phyloP scores from a whole-genome alignment of 1,140 invertebrate genomes.

The Euborellia annulipes region DNA sequence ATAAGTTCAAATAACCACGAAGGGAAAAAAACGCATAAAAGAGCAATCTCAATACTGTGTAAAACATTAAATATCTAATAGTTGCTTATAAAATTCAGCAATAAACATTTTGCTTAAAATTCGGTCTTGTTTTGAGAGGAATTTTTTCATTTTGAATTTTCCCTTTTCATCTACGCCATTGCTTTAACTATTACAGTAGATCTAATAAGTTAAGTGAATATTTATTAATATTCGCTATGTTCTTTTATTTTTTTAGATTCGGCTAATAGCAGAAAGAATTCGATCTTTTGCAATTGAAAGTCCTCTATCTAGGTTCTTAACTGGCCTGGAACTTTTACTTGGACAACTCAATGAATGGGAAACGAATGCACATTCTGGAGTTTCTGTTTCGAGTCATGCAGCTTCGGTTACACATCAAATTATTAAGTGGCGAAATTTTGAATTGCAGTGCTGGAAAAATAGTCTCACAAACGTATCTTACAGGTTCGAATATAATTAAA shows the following conservation, averaged over 20 bases:
- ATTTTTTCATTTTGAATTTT: constrained; percentile 3
- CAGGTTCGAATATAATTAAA: no score
- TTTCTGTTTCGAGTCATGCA: constrained; percentile 59
- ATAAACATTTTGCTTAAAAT: no score
- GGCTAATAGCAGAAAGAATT: constrained; percentile 55
- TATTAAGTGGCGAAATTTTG: constrained; percentile 80
- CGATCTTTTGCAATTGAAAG: constrained; percentile 60
- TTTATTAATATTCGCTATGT: constrained; percentile 5
- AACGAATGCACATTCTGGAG: constrained; percentile 68
- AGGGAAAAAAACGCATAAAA: no score
- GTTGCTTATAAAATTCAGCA: no score
- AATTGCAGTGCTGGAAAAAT: constrained; percentile 73
- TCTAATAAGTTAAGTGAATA: no score
- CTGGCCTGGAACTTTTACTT: constrained; percentile 76
- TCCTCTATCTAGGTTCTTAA: constrained; percentile 73
- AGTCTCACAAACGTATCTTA: constrained; percentile 39
- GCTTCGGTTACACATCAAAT: constrained; percentile 60
- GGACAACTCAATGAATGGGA: constrained; percentile 82
- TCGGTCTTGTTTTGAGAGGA: no score
- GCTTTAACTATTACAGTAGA: no score
- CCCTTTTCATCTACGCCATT: no score
- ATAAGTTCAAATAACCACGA: no score
- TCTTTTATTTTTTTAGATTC: constrained; percentile 32
- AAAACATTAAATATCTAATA: no score
- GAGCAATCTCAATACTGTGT: no score